Percentiles rank a stretch among this genome's conserved stretches.
Evolutionary conservation across 23 tunicate genomes (phyloP).

Genomic region (Ascidia mentula): DNA sequence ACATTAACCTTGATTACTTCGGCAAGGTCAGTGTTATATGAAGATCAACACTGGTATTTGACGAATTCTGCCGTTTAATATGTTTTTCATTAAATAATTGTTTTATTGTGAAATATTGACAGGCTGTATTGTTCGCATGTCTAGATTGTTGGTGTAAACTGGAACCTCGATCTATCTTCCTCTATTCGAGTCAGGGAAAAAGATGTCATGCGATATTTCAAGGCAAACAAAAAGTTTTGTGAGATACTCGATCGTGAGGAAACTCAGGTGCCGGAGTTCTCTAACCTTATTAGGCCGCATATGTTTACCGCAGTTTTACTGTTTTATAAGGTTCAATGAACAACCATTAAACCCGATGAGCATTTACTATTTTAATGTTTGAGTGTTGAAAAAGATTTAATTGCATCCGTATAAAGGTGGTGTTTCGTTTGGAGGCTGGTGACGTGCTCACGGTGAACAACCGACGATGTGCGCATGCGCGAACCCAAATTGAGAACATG

Average conservation of each 20-base stretch:
- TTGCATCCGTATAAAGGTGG: too few relatives aligned
- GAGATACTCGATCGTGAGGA: not conserved
- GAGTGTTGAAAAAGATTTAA: too few relatives aligned
- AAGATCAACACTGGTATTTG: too few relatives aligned
- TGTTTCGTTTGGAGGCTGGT: slow-evolving; percentile 18
- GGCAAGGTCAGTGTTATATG: slow-evolving; percentile 36
- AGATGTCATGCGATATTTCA: slow-evolving; percentile 33
- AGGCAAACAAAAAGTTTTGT: not conserved
- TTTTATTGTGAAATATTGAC: too few relatives aligned
- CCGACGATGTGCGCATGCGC: slow-evolving; percentile 33
- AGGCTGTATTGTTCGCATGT: not conserved
- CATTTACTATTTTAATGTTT: too few relatives aligned
- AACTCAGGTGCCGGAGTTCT: too few relatives aligned
- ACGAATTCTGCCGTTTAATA: too few relatives aligned
- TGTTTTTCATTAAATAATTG: too few relatives aligned
- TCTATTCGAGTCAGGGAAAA: slow-evolving; percentile 18
- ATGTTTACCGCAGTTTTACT: too few relatives aligned
- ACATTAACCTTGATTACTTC: slow-evolving; percentile 23
- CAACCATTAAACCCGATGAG: too few relatives aligned
- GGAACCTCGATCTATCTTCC: slow-evolving; percentile 12
- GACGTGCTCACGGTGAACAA: slow-evolving; percentile 26
- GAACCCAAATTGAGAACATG: slow-evolving; percentile 25
- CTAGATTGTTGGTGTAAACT: slow-evolving; percentile 18
- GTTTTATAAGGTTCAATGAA: too few relatives aligned
- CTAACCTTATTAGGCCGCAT: too few relatives aligned